Evolutionary conservation across 2,113 vertebrate genomes (phyloP), one percentile per base, ranked within the genome.

Genomic region (Caranx melampygus): DNA sequence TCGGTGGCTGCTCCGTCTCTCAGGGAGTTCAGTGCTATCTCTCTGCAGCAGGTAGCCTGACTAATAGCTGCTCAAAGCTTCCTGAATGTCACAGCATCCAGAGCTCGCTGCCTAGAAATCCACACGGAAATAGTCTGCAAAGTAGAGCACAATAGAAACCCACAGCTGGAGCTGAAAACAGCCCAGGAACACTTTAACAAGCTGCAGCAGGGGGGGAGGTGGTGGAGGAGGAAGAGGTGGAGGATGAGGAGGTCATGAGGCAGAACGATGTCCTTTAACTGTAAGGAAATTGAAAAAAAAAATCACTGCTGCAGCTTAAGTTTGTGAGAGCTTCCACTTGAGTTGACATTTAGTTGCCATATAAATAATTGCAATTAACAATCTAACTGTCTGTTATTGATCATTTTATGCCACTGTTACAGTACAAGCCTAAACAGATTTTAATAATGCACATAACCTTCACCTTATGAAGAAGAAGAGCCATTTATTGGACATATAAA

Each of bases 31-130:
- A 82, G 84, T 61, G 83, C 88, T 93, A 93, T 93, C 92, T 92
- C 92, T 59, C 80, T 34, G 76, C 18, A 45, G 78, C 91, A 93
- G 92, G 89, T 92, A 88, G 86, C 91, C 84, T 90, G 89, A 92
- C 89, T 93, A 93, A 92, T 92, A 90, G 75, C 72, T 73, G 68
- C 86, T 90, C 79, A 89, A 87, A 93, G 89, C 88, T 81, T 79
- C 83, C 78, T 84, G 88, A 92, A 93, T 90, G 91, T 90, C 91
- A 91, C 69, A 85, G 79, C 69, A 81, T 77, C 71, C 81, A 60
- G 0, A 70, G 78, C 84, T 65, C n/a, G 31, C 85, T 81, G 82
- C 84, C 90, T 85, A 86, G 62, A 89, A 89, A 86, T 88, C 64
- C 83, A 12, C 35, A 89, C 21, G 33, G 88, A 91, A 89, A 88